Evolutionary conservation across 2,797 vertebrate species (phyloP), one percentile per base, ranked within the genome.

Genomic region (Pelodytes ibericus): DNA sequence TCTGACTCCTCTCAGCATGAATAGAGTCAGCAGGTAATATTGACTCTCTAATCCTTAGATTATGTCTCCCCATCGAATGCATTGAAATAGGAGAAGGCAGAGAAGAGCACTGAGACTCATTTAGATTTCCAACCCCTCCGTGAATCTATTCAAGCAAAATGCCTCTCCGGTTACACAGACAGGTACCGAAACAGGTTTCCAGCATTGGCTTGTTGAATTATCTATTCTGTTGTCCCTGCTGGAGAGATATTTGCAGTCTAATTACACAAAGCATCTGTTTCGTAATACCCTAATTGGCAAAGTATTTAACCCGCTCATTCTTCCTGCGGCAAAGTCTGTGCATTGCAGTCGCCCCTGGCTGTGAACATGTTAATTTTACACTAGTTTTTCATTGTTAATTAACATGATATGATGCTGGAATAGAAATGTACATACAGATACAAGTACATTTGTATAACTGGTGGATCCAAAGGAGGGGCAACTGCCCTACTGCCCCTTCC

Each of bases 31-130:
- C 47, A 53, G 62, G 39, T 20, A 49, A 72, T 72, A 72, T 67
- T 67, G 70, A 66, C 53, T 51, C 62, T 61, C 20, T 78, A 72
- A 78, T 72, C 75, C 70, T 26, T 56, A 61, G 70, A 72, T 67
- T 72, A 78, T 30, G 41, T 77, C 49, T 49, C 59, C 68, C 39
- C 39, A 51, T 47, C 25, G 27, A 47, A 60, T 18, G 53, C 16
- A 65, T 41, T 20, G 61, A 71, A 65, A 72, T 39, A 29, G 39
- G 59, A 47, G 63, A 47, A 47, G 22, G 16, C 22, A 25, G 9
- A 18, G 41, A 8, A 65, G 63, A 26, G 63, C 16, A 5, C 39
- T 9, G 61, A 36, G 11, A 41, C 33, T 44, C 36, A 44, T 2
- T 41, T 41, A 39, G 22, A 24, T 64, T 26, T 53, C 24, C 16